Evolutionary conservation across 1,140 invertebrate species (phyloP), one percentile per base, ranked within the genome.

Genomic region (Macrostomum lignano): DNA sequence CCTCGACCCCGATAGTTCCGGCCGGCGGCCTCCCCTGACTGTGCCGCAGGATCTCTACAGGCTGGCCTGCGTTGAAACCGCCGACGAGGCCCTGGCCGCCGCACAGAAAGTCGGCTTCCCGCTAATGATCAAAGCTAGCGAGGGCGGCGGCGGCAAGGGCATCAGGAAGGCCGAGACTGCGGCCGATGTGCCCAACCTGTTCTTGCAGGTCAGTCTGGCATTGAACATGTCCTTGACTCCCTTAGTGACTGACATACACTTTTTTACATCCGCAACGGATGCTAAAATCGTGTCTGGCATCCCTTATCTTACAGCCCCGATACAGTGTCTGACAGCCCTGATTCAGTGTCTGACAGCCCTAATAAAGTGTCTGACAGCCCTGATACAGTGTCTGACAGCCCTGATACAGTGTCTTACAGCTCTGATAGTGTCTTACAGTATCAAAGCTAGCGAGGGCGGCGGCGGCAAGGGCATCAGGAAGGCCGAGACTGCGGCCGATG

Each of bases 91-190:
- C 25, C 44, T 94, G 4, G 62, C 67, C 25, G 47, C 49, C 11
- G 49, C 82, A 0, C 66, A 73, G 35, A 74, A 78, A 48, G 96
- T 99, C 38, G 82, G 86, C 0, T 98, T 79, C 51, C 91, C 91
- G 0, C 71, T 98, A 1, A 98, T 99, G 91, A 91, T 99, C 32
- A 99, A 99, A 60, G 91, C 91, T 0, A 84, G 77, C 11, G 91
- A 98, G 63, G 91, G 91, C 33, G 91, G 91, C 28, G 91, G 91
- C 28, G 91, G 91, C 6, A 98, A 98, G 57, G 91, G 91, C 39
- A 99, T 99, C 45, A 64, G 34, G 29, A 91, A 91, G 52, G 82
- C 74, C 1, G 77, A 82, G 43, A 73, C 69, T 39, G 59, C 72
- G 1, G 81, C 88, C 42, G 82, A 94, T 46, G 82, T 98, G 47